Conservation (phyloP, 1,140 invertebrate genomes). For the Pachypeltis micranthus region DNA sequence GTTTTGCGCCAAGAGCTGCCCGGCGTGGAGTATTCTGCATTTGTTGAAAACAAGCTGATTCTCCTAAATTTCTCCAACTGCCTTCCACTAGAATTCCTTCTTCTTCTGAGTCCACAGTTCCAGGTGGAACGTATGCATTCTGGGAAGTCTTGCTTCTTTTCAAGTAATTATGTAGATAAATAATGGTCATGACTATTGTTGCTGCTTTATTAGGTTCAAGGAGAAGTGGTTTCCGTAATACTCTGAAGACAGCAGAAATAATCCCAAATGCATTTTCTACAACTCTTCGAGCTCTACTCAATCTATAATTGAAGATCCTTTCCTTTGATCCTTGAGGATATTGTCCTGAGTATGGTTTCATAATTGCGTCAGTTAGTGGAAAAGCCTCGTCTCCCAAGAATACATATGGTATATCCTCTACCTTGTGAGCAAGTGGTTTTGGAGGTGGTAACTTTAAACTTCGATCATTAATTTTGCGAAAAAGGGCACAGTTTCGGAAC, state of each 20-base stretch:
- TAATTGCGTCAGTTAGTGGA: constrained; percentile 32
- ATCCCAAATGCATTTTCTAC: constrained; percentile 44
- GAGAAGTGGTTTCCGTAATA: constrained; percentile 32
- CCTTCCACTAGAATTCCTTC: constrained; percentile 22
- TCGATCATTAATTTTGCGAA: background rate
- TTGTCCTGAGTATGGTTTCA: constrained; percentile 39
- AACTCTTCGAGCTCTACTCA: constrained; percentile 28
- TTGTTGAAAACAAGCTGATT: constrained; percentile 2
- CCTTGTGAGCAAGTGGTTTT: constrained; percentile 20
- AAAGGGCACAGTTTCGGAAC: constrained; percentile 16
- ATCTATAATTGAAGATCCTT: constrained; percentile 33
- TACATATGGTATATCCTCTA: constrained; percentile 21
- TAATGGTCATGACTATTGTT: constrained; percentile 28
- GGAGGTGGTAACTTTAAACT: background rate
- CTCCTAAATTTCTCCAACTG: constrained; percentile 21
- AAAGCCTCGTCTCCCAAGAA: constrained; percentile 42
- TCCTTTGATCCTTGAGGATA: constrained; percentile 30
- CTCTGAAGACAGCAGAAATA: constrained; percentile 34
- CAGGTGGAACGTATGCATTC: constrained; percentile 15
- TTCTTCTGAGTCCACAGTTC: constrained; percentile 24
- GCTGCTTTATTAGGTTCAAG: constrained; percentile 28
- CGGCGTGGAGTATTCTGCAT: constrained; percentile 20
- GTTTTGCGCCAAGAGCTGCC: constrained; percentile 20
- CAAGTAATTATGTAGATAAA: constrained; percentile 23
- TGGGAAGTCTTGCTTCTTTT: constrained; percentile 18